These are phyloP conservation scores for Hemibagrus wyckioides DNA, from an alignment of 2,113 vertebrate genomes.

Conservation along the genomic window DNA sequence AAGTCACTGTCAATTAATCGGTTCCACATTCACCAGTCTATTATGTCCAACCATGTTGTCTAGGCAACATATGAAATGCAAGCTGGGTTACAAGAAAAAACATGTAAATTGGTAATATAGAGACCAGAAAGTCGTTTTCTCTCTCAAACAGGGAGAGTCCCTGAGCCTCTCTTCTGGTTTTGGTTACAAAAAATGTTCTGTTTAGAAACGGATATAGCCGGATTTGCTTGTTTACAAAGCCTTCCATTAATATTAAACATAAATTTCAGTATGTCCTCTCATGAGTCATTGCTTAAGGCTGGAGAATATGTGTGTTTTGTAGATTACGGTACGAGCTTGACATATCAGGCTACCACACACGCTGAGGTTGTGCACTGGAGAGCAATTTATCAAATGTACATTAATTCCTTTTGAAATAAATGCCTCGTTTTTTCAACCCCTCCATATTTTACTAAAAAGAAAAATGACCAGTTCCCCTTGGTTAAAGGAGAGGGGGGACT, in stretches of 20 bases:
- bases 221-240: background rate
- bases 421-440: background rate
- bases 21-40: slow-evolving; percentile 29
- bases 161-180: background rate
- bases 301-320: background rate
- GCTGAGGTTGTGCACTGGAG: background rate
- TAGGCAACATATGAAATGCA: slow-evolving; percentile 37
- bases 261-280: background rate
- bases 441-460: background rate
- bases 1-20: slow-evolving; percentile 38
- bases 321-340: background rate
- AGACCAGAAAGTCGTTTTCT: background rate
- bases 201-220: background rate
- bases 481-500: background rate
- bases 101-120: slow-evolving; percentile 19
- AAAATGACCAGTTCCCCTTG: background rate
- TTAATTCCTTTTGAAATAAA: background rate
- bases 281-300: background rate
- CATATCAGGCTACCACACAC: background rate
- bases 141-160: background rate
- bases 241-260: background rate
- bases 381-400: background rate
- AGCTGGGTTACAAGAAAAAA: slow-evolving; percentile 27
- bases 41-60: slow-evolving; percentile 41
- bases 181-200: background rate